Evolutionary conservation across 2,113 vertebrate species (phyloP).

Genomic region (Antechinus stuartii): DNA sequence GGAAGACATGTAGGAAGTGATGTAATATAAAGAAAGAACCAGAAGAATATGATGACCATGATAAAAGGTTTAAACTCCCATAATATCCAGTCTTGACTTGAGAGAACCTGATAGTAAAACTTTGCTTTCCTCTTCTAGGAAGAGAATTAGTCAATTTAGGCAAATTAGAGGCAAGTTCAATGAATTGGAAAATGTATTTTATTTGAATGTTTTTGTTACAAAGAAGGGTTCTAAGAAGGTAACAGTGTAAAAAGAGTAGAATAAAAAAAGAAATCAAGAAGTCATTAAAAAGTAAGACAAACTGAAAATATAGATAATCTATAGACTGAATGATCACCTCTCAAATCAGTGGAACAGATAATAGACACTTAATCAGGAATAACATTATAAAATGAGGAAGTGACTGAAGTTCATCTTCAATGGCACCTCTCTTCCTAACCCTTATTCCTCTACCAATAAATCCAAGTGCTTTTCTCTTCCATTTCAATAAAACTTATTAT

Average conservation of each 20-base stretch:
- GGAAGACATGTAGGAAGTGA: neutral
- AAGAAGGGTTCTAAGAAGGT: neutral
- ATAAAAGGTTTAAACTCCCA: neutral
- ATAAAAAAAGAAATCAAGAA: neutral
- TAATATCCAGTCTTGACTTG: neutral
- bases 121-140: neutral
- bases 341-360: neutral
- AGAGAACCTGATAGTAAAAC: neutral
- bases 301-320: neutral
- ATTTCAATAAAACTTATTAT: neutral
- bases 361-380: neutral
- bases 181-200: neutral
- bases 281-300: neutral
- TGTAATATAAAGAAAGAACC: neutral
- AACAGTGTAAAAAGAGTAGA: neutral
- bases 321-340: neutral
- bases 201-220: neutral
- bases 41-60: neutral
- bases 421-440: neutral
- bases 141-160: neutral
- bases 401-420: neutral
- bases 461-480: neutral
- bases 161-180: neutral
- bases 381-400: neutral
- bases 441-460: neutral